Percentiles rank a stretch among this genome's conserved stretches.
Evolutionary conservation across 2,113 vertebrate species (phyloP).

Genomic region (Hippocampus mohnikei): DNA sequence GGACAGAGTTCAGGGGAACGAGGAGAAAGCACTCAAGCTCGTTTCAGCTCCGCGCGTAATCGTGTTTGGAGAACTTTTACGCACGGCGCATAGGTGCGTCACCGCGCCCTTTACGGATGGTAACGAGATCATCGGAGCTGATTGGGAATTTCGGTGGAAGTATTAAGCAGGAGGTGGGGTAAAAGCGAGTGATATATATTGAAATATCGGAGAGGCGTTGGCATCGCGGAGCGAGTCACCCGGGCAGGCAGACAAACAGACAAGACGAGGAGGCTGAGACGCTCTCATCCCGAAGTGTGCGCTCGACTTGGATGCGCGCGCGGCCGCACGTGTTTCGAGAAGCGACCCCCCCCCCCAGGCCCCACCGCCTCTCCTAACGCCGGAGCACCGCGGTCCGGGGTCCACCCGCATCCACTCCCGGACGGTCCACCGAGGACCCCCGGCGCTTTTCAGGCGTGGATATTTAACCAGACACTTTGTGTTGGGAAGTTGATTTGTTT

Average conservation of each 20-base stretch:
- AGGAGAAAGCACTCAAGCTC: background rate
- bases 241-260: slow-evolving; percentile 47
- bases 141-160: slow-evolving; percentile 58
- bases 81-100: background rate
- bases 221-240: slow-evolving; percentile 60
- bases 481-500: background rate
- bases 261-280: slow-evolving; percentile 68
- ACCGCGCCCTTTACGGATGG: background rate
- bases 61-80: background rate
- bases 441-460: background rate
- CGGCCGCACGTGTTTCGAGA: slow-evolving; percentile 32
- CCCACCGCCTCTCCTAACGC: slow-evolving; percentile 34
- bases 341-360: slow-evolving; percentile 12
- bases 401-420: slow-evolving; percentile 45
- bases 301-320: slow-evolving; percentile 20
- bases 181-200: background rate
- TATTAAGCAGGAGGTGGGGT: background rate
- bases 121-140: background rate
- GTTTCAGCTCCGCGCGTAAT: background rate
- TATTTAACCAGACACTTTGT: too few species aligned
- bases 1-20: background rate
- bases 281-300: slow-evolving; percentile 43
- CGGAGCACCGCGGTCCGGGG: slow-evolving; percentile 45
- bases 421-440: background rate
- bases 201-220: slow-evolving; percentile 17